Conservation (phyloP, 2,113 vertebrate genomes). For the Nematolebias whitei region DNA sequence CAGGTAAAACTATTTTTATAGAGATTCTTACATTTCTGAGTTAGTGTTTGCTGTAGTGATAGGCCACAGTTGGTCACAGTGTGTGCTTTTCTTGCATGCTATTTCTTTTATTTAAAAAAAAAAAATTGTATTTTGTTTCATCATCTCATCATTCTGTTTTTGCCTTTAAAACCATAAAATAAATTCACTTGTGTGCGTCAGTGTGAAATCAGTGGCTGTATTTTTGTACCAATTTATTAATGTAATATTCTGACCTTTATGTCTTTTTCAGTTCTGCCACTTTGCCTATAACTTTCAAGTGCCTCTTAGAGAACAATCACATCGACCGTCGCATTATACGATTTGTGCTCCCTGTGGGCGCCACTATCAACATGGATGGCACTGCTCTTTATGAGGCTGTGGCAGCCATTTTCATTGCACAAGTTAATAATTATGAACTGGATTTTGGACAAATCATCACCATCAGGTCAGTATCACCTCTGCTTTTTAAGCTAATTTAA, state of each 20-base stretch:
- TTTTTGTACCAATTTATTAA: background rate
- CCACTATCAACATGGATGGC: conserved; percentile 98
- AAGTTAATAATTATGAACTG: conserved; percentile 97
- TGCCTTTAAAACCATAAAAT: background rate
- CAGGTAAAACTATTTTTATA: conserved; percentile 89
- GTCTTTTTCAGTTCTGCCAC: conserved; percentile 88
- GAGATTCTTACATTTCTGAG: background rate
- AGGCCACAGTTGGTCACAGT: too few species aligned
- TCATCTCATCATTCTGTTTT: background rate
- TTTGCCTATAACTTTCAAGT: conserved; percentile 98
- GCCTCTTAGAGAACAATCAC: conserved; percentile 97
- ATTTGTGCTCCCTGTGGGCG: conserved; percentile 94
- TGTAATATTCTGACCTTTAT: background rate
- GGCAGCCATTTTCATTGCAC: conserved; percentile 96
- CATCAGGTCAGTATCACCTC: conserved; percentile 85
- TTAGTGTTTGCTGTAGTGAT: too few species aligned
- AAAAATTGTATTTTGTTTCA: background rate
- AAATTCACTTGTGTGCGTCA: background rate
- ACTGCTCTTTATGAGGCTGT: conserved; percentile 95
- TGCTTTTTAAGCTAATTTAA: conserved; percentile 15
- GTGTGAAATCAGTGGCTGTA: background rate
- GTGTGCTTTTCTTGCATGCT: background rate
- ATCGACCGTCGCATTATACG: conserved; percentile 94
- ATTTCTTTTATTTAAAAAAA: background rate
- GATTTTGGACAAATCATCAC: conserved; percentile 98